Evolutionary conservation across 2,888 invertebrate genomes (phyloP), one percentile per base, ranked within the genome.

Genomic region (Auanema freiburgensis): DNA sequence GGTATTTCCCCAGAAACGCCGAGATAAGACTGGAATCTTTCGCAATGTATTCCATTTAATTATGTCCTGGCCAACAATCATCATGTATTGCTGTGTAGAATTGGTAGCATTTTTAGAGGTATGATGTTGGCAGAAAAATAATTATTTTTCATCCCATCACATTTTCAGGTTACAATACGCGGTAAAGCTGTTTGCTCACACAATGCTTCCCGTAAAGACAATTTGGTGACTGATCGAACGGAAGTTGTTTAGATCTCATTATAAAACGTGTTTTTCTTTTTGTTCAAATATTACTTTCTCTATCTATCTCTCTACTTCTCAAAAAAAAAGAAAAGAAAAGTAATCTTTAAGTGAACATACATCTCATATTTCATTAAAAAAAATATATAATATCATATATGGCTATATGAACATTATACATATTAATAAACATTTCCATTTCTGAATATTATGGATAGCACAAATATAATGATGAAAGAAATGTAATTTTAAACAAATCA

Each of bases 131-230:
- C 21, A 24, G 5, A 54, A 18, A 25, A 46, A 41, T 33, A 18
- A 33, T 55, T 42, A 6, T 16, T n/a, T 8, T 6, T 14, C 16
- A 53, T 24, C 53, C 12, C 14, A 40, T 25, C 53, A 24, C 12
- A 2, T 58, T 59, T 68, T 18, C 57, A 74, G 74, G 72, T 79
- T 23, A 78, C 79, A 11, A 61, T 79, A 21, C 66, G 77, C 49
- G 79, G 79, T 43, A 79, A 79, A 66, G 66, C 70, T n/a, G 79
- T 79, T 16, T 79, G 79, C 62, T 72, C 74, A 16, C 79, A 79
- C 65, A 74, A 66, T 24, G 79, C 79, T 4, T 77, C 77, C 41
- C 80, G 80, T 69, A 79, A 79, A 59, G 79, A 79, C 58, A 79
- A 77, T 55, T 67, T 79, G 14, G 73, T 77, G 18, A 70, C 72